Conservation (phyloP, 2,113 vertebrate genomes). For the Lutjanus erythropterus region DNA sequence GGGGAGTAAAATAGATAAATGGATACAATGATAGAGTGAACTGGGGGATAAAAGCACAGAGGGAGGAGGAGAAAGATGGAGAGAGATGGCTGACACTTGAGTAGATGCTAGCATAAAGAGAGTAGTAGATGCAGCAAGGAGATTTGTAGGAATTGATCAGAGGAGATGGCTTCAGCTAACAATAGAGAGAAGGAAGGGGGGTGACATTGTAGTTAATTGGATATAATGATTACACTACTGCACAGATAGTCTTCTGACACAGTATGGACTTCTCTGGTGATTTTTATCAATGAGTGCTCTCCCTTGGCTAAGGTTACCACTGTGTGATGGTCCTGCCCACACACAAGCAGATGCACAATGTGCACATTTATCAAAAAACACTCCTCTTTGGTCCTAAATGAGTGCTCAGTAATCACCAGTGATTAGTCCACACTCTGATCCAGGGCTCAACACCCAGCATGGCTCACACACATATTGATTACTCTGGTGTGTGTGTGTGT, state of each 20-base stretch:
- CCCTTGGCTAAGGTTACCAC: slow-evolving; percentile 40
- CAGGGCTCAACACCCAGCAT: slow-evolving; percentile 53
- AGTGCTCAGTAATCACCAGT: slow-evolving; percentile 66
- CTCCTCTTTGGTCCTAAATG: slow-evolving; percentile 28
- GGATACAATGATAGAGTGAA: slow-evolving; percentile 78
- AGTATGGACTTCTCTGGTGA: slow-evolving; percentile 48
- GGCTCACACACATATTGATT: slow-evolving; percentile 64
- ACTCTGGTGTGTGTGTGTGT: slow-evolving; percentile 23
- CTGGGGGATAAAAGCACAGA: slow-evolving; percentile 71
- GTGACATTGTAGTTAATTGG: slow-evolving; percentile 70
- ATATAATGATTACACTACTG: slow-evolving; percentile 70
- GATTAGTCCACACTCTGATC: slow-evolving; percentile 70
- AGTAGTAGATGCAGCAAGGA: slow-evolving; percentile 43
- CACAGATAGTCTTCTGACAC: slow-evolving; percentile 67
- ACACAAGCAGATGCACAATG: slow-evolving; percentile 48
- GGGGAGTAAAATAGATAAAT: slow-evolving; percentile 81
- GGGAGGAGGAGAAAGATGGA: slow-evolving; percentile 62
- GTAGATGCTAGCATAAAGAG: slow-evolving; percentile 53
- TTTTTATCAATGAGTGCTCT: slow-evolving; percentile 53
- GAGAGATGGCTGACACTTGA: slow-evolving; percentile 59
- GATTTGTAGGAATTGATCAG: slow-evolving; percentile 68
- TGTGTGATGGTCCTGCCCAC: slow-evolving; percentile 9
- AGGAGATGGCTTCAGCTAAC: slow-evolving; percentile 54
- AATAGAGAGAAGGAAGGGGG: slow-evolving; percentile 45
- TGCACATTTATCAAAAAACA: slow-evolving; percentile 22